Evolutionary conservation across 1,140 invertebrate species (phyloP).

Genomic region (Hydropsyche tenuis): DNA sequence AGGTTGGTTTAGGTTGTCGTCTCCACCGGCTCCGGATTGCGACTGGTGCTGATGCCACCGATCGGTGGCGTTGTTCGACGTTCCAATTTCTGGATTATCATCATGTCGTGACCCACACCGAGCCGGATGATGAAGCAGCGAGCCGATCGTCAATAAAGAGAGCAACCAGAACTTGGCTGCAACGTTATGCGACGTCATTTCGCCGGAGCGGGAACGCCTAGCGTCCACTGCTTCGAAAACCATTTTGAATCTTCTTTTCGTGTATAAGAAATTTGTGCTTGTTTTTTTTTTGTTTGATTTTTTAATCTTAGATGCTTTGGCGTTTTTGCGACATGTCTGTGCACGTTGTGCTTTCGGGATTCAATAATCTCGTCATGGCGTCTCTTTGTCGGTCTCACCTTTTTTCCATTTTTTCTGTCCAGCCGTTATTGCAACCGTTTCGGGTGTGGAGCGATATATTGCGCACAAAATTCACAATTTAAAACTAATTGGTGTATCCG

Average conservation of each 20-base stretch:
- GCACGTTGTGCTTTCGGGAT: not conserved
- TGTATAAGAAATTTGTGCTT: no score
- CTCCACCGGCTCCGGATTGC: slow-evolving; percentile 17
- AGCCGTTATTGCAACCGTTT: not conserved
- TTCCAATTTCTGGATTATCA: slow-evolving; percentile 42
- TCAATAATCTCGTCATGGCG: slow-evolving; percentile 14
- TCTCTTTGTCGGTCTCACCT: not conserved
- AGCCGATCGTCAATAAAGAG: slow-evolving; percentile 35
- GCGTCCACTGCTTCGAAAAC: slow-evolving; percentile 3
- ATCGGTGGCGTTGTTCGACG: slow-evolving; percentile 33
- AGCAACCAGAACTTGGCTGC: slow-evolving; percentile 39
- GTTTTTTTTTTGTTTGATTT: not conserved
- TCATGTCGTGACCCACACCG: slow-evolving; percentile 45
- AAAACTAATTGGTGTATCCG: not conserved
- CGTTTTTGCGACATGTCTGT: not conserved
- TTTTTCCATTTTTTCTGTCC: not conserved
- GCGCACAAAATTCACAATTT: not conserved
- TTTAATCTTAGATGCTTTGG: not conserved
- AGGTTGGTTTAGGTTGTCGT: not conserved
- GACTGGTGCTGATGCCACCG: slow-evolving; percentile 34
- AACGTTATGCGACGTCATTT: slow-evolving; percentile 37
- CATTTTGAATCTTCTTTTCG: no score
- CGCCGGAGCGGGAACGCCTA: not conserved
- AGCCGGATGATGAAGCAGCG: slow-evolving; percentile 1
- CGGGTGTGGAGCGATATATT: no score